Evolutionary conservation across 2,888 invertebrate genomes (phyloP).

Genomic region (Meloe dianella): DNA sequence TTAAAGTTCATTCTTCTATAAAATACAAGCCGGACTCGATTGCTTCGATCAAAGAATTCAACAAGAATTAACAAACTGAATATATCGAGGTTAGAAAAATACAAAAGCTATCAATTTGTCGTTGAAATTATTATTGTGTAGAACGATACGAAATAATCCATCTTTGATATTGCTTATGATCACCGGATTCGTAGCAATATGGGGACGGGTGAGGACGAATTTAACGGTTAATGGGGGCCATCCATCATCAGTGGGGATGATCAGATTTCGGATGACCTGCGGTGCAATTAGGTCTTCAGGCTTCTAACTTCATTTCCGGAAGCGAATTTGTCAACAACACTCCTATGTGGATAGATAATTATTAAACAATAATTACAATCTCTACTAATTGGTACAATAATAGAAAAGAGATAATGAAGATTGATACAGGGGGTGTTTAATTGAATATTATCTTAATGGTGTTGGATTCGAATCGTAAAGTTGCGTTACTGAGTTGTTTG

Average conservation of each 20-base stretch:
- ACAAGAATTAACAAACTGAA: too few relatives aligned
- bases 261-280: conserved; percentile 21
- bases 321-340: conserved; percentile 14
- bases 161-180: neutral
- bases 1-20: too few relatives aligned
- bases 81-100: neutral
- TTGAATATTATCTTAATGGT: neutral
- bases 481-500: neutral
- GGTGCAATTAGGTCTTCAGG: conserved; percentile 20
- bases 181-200: neutral
- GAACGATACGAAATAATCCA: neutral
- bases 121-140: too few relatives aligned
- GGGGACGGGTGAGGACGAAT: too few relatives aligned
- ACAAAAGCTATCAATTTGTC: neutral
- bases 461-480: neutral
- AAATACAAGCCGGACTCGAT: too few relatives aligned
- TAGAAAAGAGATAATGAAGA: neutral
- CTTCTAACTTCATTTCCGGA: conserved; percentile 20
- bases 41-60: too few relatives aligned
- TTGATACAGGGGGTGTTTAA: neutral
- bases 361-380: neutral
- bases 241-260: conserved; percentile 17
- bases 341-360: neutral
- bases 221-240: neutral
- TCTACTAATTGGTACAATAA: neutral